These are phyloP conservation scores for Petrolisthes cinctipes DNA, from an alignment of 2,888 invertebrate species.

Conservation along the genomic window DNA sequence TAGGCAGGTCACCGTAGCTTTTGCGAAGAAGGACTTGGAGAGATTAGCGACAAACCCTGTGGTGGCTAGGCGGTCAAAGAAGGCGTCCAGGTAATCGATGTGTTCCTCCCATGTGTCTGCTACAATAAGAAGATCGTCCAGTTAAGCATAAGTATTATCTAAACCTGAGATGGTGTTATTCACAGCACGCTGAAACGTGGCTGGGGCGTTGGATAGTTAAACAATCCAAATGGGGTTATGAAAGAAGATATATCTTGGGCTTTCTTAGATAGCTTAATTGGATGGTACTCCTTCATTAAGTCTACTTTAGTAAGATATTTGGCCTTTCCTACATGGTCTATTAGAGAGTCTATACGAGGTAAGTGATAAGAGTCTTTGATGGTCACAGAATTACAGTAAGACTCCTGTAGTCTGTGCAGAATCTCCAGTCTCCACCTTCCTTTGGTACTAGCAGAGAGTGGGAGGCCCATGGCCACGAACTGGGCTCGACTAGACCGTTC, in stretches of 20 bases:
- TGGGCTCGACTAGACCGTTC: too few relatives aligned
- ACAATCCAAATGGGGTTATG: too few relatives aligned
- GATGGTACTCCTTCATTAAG: slow-evolving; percentile 5
- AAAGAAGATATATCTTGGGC: not conserved
- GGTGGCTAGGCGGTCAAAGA: not conserved
- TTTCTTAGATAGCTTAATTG: not conserved
- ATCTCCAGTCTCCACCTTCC: too few relatives aligned
- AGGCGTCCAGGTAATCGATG: not conserved
- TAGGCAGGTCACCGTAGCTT: not conserved
- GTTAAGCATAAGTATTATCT: not conserved
- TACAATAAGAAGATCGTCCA: not conserved
- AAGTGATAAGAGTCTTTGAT: not conserved
- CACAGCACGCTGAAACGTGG: slow-evolving; percentile 19
- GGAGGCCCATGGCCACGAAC: too few relatives aligned
- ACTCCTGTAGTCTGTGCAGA: too few relatives aligned
- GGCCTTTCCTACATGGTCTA: slow-evolving; percentile 7
- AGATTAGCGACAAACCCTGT: not conserved
- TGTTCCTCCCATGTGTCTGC: too few relatives aligned
- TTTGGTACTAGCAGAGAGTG: too few relatives aligned
- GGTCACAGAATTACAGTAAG: too few relatives aligned
- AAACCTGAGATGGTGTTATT: not conserved
- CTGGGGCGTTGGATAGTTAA: not conserved
- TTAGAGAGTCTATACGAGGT: not conserved
- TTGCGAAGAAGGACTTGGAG: not conserved
- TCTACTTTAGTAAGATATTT: slow-evolving; percentile 2